Evolutionary conservation across 2,888 invertebrate species (phyloP).

Genomic region (Didymodactylos carnosus): DNA sequence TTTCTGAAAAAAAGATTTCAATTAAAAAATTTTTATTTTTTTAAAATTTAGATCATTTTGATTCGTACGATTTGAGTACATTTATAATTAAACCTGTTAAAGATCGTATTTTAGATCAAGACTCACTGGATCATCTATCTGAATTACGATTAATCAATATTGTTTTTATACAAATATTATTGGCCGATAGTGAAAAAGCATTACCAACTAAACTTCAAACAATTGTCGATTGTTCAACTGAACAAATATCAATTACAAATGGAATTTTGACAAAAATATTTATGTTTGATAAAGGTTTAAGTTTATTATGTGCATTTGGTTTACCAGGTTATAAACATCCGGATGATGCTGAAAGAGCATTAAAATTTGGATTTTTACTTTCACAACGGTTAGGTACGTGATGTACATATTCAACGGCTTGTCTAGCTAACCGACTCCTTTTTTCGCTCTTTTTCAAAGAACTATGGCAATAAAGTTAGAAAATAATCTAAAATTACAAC

Average conservation of each 20-base stretch:
- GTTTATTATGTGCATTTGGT: constrained; percentile 48
- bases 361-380: background rate
- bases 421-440: too few species aligned
- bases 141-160: constrained; percentile 49
- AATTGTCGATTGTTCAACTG: constrained; percentile 18
- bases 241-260: constrained; percentile 2
- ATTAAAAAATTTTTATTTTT: too few species aligned
- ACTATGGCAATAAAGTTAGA: too few species aligned
- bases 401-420: too few species aligned
- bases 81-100: constrained; percentile 15
- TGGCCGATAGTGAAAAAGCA: constrained; percentile 18
- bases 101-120: constrained; percentile 21
- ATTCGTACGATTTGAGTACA: background rate
- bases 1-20: too few species aligned
- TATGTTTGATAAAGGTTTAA: constrained; percentile 38
- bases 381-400: background rate
- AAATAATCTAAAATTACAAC: too few species aligned
- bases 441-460: too few species aligned
- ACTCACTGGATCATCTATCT: constrained; percentile 46
- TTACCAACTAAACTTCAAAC: constrained; percentile 19
- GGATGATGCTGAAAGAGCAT: constrained; percentile 7
- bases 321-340: constrained; percentile 46
- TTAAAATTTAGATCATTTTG: background rate
- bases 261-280: constrained; percentile 24
- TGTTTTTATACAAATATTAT: constrained; percentile 42